phyloP scores from a whole-genome alignment of 2,797 vertebrate species.

The Acestrorhynchus altus region DNA sequence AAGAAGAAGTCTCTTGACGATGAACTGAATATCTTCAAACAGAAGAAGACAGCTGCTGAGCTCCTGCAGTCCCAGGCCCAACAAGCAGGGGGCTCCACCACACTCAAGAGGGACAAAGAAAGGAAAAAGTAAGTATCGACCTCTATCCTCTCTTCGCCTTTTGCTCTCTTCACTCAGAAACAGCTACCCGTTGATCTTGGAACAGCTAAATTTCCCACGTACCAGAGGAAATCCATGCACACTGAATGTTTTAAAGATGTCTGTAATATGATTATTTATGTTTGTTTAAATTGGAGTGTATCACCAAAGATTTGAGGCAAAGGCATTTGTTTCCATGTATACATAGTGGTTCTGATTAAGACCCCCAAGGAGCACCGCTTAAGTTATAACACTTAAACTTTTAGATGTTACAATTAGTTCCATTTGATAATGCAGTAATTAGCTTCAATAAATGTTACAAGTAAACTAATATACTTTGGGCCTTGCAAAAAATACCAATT shows the following conservation, averaged over 20 bases:
- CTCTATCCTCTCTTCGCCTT: slow-evolving; percentile 5
- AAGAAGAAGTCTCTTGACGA: slow-evolving; percentile 96
- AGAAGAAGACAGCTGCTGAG: slow-evolving; percentile 96
- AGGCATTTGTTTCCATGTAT: background rate
- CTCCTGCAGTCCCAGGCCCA: slow-evolving; percentile 93
- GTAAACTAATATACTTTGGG: background rate
- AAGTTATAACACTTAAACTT: no score
- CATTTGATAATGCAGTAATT: background rate
- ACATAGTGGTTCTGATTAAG: background rate
- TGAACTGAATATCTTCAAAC: slow-evolving; percentile 95
- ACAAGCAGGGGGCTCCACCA: slow-evolving; percentile 96
- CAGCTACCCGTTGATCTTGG: background rate
- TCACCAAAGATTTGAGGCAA: background rate
- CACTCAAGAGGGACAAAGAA: slow-evolving; percentile 98
- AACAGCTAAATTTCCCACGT: no score
- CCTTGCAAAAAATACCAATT: background rate
- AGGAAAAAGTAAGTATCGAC: slow-evolving; percentile 96
- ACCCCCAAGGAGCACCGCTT: background rate
- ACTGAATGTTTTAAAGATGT: background rate
- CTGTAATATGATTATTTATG: background rate
- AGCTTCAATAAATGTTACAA: background rate
- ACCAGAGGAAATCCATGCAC: background rate
- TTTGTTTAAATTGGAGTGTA: background rate
- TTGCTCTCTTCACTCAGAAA: slow-evolving; percentile 1
- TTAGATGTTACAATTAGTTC: background rate